Evolutionary conservation across 2,113 vertebrate genomes (phyloP).

Genomic region (Axis porcinus): DNA sequence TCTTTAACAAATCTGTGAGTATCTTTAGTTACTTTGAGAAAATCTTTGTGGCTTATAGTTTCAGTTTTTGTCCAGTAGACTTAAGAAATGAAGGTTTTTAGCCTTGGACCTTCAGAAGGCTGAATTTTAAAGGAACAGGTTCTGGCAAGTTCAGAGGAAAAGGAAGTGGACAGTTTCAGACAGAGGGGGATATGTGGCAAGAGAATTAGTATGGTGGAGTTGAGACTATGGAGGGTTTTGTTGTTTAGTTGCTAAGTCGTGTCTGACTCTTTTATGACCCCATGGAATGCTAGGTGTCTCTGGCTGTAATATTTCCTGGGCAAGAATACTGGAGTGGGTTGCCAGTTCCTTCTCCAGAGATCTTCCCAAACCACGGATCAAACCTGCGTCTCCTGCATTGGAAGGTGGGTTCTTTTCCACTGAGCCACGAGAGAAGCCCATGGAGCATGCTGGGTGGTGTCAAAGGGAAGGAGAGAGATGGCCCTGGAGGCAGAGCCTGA

Average conservation of each 20-base stretch:
- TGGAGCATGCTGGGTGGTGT: neutral
- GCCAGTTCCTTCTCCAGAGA: neutral
- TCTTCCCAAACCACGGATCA: neutral
- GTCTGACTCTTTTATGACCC: neutral
- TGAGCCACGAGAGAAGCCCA: neutral
- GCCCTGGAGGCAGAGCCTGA: neutral
- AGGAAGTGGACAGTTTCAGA: neutral
- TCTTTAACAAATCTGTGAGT: neutral
- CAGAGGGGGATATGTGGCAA: neutral
- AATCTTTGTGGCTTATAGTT: neutral
- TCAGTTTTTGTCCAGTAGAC: neutral
- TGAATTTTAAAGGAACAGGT: neutral
- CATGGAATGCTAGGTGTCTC: neutral
- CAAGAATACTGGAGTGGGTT: neutral
- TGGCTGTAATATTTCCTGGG: neutral
- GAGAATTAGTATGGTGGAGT: rapidly evolving
- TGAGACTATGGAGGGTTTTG: neutral
- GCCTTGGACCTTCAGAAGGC: neutral
- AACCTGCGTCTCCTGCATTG: neutral
- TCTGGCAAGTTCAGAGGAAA: neutral
- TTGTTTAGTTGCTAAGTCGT: neutral
- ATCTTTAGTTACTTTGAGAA: neutral
- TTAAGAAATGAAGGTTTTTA: neutral
- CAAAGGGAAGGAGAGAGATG: neutral
- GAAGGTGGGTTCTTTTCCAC: neutral